Conservation (phyloP, 2,888 invertebrate genomes). For the Bimastos eiseni region DNA sequence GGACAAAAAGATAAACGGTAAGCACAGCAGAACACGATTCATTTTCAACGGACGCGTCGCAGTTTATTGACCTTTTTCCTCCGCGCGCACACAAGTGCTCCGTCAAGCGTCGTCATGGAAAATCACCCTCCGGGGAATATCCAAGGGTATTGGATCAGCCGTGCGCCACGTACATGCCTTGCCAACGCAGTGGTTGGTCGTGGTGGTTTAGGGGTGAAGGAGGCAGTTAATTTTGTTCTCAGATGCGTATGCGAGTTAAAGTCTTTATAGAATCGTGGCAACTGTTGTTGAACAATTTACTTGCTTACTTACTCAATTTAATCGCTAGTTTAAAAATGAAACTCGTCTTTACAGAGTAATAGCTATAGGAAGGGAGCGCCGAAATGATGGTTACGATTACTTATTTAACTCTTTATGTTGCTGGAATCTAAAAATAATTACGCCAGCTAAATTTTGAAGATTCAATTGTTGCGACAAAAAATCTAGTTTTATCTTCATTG, state of each 20-base stretch:
- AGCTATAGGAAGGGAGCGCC: too few relatives aligned
- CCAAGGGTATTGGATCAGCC: background rate
- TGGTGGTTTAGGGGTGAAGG: too few relatives aligned
- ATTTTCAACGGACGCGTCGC: background rate
- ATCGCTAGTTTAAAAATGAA: too few relatives aligned
- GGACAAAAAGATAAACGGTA: background rate
- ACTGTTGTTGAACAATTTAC: too few relatives aligned
- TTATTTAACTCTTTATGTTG: too few relatives aligned
- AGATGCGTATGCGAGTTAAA: background rate
- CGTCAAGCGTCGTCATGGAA: background rate
- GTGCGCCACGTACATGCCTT: background rate
- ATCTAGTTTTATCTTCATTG: too few relatives aligned
- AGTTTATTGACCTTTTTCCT: background rate
- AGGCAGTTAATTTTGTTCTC: background rate
- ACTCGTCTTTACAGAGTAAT: too few relatives aligned
- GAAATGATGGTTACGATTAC: too few relatives aligned
- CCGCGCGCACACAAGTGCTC: constrained; percentile 13
- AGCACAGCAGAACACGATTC: background rate
- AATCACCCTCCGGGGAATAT: background rate
- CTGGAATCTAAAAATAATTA: too few relatives aligned
- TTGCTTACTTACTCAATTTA: too few relatives aligned
- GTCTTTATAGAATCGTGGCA: background rate
- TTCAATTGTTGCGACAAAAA: too few relatives aligned
- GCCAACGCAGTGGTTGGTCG: background rate
- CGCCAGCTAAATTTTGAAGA: too few relatives aligned